Base-by-base conservation (phyloP, 2,888 invertebrate species). In the Andrena haemorrhoa region DNA sequence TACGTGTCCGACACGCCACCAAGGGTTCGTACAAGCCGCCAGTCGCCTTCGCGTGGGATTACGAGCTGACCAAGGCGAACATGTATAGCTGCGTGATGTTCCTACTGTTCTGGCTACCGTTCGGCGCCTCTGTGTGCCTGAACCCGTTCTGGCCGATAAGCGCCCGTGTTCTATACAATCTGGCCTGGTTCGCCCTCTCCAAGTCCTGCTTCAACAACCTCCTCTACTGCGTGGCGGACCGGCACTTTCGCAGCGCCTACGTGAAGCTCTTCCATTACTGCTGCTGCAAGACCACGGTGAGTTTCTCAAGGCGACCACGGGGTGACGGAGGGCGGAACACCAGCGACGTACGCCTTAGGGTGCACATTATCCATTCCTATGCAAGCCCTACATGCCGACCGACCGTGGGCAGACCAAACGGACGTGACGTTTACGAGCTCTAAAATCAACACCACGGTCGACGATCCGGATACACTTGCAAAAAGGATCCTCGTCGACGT, bases 261-360 rank as follows among this genome's bases (percentile, higher is more conserved):
- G 94, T 96, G 16, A 96, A 96, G 90, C 94, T 97, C 8, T 97
- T 97, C 91, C 96, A 97, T 90, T 97, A 97, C 90, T 97, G 97
- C 91, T 97, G 96, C 92, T 97, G 97, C 94, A 97, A 97, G 93
- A 97, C 96, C 8, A 96, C 96, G 5, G 96, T 96, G 31, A 95
- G 96, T 1, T 96, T 96, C 87, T 95, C 96, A 6, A 94, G 96
- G 78, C 95, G 97, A 58, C 95, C 96, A 73, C 93, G 96, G 49
- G 93, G 95, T 71, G 95, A 95, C 53, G 94, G 93, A 8, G 74
- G 93, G 75, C 91, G 95, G 35, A 94, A 95, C 16, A 94, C 95
- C 0, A 95, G 95, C 2, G 96, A 97, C 84, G 95, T 97, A n/a
- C 93, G 96, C 86, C 90, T 93, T 16, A 82, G 93, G 35, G 97